Percentiles rank a stretch among this genome's conserved stretches.
These are phyloP conservation scores for Thinocorus orbignyianus DNA, from an alignment of 2,113 vertebrate genomes.

Conservation along the genomic window DNA sequence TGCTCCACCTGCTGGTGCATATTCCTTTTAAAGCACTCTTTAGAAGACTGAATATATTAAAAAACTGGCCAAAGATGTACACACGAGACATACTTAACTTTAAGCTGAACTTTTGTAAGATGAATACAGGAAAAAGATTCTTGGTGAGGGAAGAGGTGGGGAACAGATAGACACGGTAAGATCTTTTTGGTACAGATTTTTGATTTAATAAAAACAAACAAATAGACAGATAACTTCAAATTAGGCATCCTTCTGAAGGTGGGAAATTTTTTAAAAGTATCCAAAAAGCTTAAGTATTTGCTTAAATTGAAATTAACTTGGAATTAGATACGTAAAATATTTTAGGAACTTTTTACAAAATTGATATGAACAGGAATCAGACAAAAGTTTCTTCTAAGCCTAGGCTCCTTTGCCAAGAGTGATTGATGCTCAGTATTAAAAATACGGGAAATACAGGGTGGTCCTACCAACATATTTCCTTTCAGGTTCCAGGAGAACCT, in stretches of 20 bases:
- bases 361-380: not conserved
- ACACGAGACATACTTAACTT: not conserved
- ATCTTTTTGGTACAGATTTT: not conserved
- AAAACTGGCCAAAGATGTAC: not conserved
- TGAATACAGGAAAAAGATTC: not conserved
- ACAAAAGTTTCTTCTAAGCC: not conserved
- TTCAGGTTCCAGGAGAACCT: not conserved
- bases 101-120: not conserved
- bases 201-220: not conserved
- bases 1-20: constrained; percentile 35
- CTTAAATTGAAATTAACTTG: not conserved
- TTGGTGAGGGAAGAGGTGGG: not conserved
- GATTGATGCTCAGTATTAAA: not conserved
- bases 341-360: not conserved
- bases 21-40: not conserved
- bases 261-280: not conserved
- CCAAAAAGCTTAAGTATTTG: not conserved
- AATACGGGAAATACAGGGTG: not conserved
- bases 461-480: not conserved
- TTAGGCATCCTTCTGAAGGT: not conserved
- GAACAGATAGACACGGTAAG: not conserved
- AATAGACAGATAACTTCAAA: not conserved
- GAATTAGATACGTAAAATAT: not conserved
- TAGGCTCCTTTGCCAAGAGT: not conserved
- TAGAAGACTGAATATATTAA: not conserved